Evolutionary conservation across 2,888 invertebrate genomes (phyloP).

Genomic region (Teinopalpus imperialis): DNA sequence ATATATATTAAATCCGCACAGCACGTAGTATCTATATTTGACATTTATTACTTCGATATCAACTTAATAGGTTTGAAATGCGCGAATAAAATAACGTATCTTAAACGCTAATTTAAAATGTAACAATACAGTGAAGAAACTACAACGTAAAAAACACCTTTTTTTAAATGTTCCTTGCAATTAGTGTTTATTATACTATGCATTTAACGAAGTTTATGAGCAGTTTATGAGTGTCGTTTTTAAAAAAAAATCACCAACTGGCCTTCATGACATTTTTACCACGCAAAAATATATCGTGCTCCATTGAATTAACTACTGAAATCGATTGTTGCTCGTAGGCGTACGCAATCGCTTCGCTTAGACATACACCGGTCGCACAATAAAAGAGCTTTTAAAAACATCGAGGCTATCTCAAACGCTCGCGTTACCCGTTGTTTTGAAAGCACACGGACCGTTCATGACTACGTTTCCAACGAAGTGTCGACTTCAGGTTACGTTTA

Average conservation of each 20-base stretch:
- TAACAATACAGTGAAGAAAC: neutral
- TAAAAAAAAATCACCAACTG: no score
- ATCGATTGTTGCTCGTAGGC: constrained; percentile 5
- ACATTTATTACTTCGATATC: constrained; percentile 12
- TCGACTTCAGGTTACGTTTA: constrained; percentile 79
- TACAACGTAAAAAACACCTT: neutral
- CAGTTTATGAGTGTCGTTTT: no score
- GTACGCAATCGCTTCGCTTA: constrained; percentile 16
- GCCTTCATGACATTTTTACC: constrained; percentile 5
- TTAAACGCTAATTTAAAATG: neutral
- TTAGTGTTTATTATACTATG: neutral
- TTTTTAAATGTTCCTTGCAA: neutral
- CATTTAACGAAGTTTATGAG: neutral
- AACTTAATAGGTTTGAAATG: constrained; percentile 9
- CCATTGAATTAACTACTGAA: constrained; percentile 5
- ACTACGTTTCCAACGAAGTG: constrained; percentile 77
- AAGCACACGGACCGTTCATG: constrained; percentile 74
- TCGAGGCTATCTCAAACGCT: constrained; percentile 66
- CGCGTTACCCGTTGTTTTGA: constrained; percentile 78
- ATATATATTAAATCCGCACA: neutral
- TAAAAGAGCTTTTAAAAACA: constrained; percentile 79
- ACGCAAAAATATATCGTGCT: constrained; percentile 7
- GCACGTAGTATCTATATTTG: neutral
- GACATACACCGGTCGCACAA: constrained; percentile 54
- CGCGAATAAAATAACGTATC: neutral